phyloP scores from a whole-genome alignment of 2,113 vertebrate genomes.

The Phalacrocorax aristotelis region DNA sequence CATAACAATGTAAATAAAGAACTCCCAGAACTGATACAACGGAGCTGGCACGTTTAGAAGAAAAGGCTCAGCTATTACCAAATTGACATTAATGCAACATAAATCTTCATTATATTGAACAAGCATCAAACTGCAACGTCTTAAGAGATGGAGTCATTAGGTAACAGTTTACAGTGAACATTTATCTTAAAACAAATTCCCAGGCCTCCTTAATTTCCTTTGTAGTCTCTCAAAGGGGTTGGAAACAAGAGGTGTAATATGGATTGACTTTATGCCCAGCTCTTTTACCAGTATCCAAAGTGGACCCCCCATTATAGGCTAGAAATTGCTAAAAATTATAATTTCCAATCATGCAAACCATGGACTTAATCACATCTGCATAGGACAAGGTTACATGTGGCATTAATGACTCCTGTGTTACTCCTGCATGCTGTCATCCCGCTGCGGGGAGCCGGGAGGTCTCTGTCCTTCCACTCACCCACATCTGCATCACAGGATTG shows the following conservation, averaged over 20 bases:
- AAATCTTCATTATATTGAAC: constrained; percentile 62
- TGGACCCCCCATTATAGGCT: neutral
- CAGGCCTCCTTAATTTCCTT: constrained; percentile 1
- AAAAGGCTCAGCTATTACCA: neutral
- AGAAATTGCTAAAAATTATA: neutral
- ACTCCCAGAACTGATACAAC: constrained; percentile 2
- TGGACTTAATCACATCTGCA: neutral
- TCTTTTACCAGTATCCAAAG: neutral
- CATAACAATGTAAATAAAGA: constrained; percentile 44
- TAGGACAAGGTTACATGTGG: neutral
- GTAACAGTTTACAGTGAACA: constrained; percentile 6
- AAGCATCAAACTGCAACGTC: neutral
- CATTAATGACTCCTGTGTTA: neutral
- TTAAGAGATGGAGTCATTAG: neutral
- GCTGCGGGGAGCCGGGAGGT: neutral
- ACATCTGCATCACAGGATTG: neutral
- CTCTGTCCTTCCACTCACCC: neutral
- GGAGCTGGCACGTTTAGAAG: neutral
- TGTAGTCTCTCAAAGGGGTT: neutral
- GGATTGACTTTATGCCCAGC: neutral
- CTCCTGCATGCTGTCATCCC: neutral
- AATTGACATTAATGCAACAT: constrained; percentile 38
- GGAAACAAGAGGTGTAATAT: neutral
- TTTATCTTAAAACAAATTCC: constrained; percentile 11
- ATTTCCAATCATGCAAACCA: neutral